phyloP scores from a whole-genome alignment of 2,113 vertebrate genomes.

The Ammodytes dubius region DNA sequence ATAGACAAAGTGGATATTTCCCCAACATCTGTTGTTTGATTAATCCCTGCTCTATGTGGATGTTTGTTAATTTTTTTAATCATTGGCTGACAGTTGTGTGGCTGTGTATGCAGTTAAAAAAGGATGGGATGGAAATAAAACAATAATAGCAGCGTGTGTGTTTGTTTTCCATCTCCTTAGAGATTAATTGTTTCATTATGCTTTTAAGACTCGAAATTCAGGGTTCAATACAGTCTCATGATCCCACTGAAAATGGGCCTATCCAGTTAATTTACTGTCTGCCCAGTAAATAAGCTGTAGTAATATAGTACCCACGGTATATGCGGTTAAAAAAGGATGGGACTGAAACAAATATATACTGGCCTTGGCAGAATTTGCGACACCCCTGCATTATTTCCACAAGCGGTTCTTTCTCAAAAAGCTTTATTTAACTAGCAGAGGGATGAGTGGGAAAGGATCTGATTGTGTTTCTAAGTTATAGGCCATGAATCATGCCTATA shows the following conservation, averaged over 20 bases:
- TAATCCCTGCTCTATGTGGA: constrained; percentile 1
- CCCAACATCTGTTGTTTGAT: neutral
- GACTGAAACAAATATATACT: constrained; percentile 14
- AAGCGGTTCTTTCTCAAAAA: constrained; percentile 33
- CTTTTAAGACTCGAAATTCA: neutral
- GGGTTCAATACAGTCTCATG: neutral
- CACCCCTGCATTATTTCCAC: constrained; percentile 45
- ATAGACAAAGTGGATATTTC: neutral
- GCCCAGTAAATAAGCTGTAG: constrained; percentile 10
- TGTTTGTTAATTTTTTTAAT: neutral
- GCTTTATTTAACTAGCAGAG: constrained; percentile 52
- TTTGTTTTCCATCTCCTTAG: constrained; percentile 11
- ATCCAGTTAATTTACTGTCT: constrained; percentile 27
- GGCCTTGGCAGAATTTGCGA: constrained; percentile 10
- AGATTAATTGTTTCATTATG: neutral
- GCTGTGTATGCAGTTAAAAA: neutral
- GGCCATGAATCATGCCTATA: constrained; percentile 70
- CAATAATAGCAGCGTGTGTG: neutral
- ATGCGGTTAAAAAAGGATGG: constrained; percentile 2
- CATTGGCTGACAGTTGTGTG: neutral
- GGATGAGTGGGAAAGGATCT: constrained; percentile 58
- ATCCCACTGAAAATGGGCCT: neutral
- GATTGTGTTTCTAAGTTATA: constrained; percentile 73
- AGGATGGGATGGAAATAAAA: constrained; percentile 16
- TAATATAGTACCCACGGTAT: constrained; percentile 6